A percentile compares a stretch with the other conserved stretches of the same genome.
These are phyloP conservation scores for Geotrypetes seraphini DNA, from an alignment of 2,797 vertebrate genomes.

Conservation along the genomic window DNA sequence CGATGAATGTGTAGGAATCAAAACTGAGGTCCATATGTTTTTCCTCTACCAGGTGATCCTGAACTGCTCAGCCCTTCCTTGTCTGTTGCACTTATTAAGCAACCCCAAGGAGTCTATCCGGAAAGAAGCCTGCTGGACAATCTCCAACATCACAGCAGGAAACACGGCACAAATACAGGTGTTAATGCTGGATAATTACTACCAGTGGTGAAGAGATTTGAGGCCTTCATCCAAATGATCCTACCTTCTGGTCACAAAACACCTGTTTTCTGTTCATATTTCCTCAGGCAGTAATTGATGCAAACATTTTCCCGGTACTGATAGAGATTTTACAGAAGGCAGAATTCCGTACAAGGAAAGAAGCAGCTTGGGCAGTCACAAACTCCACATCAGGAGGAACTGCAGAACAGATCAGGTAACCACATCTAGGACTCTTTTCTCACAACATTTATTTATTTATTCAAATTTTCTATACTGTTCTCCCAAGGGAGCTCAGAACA, in stretches of 20 bases:
- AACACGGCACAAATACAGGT: conserved; percentile 95
- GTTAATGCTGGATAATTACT: conserved; percentile 2
- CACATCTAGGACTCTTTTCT: too few relatives aligned
- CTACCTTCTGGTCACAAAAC: accelerated
- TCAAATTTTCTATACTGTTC: too few relatives aligned
- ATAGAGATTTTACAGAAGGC: conserved; percentile 97
- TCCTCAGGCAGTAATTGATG: conserved; percentile 85
- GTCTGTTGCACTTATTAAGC: conserved; percentile 91
- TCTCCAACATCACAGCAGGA: conserved; percentile 96
- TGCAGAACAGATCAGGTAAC: conserved; percentile 85
- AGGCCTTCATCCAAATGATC: not conserved
- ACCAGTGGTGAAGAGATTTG: not conserved
- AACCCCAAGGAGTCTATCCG: conserved; percentile 95
- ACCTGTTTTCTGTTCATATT: not conserved
- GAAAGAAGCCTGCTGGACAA: conserved; percentile 98
- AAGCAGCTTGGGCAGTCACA: conserved; percentile 97
- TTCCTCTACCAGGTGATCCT: conserved; percentile 74
- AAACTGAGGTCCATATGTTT: too few relatives aligned
- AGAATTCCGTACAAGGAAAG: conserved; percentile 92
- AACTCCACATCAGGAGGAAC: conserved; percentile 95
- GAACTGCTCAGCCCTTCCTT: conserved; percentile 94
- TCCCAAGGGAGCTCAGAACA: too few relatives aligned
- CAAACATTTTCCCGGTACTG: conserved; percentile 94
- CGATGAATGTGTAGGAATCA: too few relatives aligned
- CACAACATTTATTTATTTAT: too few relatives aligned